phyloP scores from a whole-genome alignment of 2,888 invertebrate species.

The Dryocosmus kuriphilus region DNA sequence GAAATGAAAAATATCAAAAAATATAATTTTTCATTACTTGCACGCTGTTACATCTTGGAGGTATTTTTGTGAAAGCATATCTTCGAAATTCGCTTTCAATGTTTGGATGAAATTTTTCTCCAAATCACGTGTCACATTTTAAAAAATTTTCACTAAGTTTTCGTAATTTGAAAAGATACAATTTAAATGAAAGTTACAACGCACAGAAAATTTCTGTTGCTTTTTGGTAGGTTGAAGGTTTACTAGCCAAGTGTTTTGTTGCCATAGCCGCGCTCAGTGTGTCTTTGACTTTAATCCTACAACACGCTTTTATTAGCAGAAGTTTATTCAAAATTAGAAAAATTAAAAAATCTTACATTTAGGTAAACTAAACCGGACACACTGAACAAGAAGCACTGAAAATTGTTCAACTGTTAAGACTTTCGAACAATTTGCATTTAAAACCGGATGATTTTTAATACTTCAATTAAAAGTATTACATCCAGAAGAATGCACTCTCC shows the following conservation, averaged over 20 bases:
- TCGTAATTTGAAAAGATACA: slow-evolving; percentile 20
- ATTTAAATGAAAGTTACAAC: slow-evolving; percentile 35
- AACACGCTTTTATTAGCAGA: background rate
- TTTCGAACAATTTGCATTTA: no score
- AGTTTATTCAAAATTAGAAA: no score
- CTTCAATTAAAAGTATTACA: no score
- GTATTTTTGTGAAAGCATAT: slow-evolving; percentile 56
- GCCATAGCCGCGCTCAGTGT: slow-evolving; percentile 87
- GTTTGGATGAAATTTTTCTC: slow-evolving; percentile 81
- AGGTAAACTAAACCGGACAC: no score
- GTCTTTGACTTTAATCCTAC: slow-evolving; percentile 83
- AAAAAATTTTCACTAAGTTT: slow-evolving; percentile 32
- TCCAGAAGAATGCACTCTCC: slow-evolving; percentile 80
- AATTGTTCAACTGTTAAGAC: no score
- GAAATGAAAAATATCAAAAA: background rate
- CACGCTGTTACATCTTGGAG: background rate
- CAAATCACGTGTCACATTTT: slow-evolving; percentile 76
- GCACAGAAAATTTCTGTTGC: slow-evolving; percentile 68
- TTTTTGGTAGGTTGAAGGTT: slow-evolving; percentile 57
- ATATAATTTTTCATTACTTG: background rate
- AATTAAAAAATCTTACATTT: no score
- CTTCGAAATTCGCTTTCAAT: slow-evolving; percentile 63
- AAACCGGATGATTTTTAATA: no score
- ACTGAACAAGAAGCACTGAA: no score
- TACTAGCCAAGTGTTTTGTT: slow-evolving; percentile 84